A percentile compares a stretch with the other conserved stretches of the same genome.
Evolutionary conservation across 2,113 vertebrate species (phyloP).

Genomic region (Microcebus ravelobensis): DNA sequence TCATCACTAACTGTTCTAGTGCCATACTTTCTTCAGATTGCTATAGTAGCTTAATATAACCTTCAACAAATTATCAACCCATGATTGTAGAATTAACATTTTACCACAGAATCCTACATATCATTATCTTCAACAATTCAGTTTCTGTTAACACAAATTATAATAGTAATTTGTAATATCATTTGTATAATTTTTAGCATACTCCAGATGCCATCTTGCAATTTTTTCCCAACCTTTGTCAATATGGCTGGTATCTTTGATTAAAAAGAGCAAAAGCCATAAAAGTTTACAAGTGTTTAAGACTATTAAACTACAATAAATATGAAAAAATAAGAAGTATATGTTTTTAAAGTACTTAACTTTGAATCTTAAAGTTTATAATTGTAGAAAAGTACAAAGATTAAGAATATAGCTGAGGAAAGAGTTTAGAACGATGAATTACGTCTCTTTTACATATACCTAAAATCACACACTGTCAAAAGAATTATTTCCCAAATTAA

Average conservation of each 20-base stretch:
- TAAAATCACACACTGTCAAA: background rate
- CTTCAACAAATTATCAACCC: background rate
- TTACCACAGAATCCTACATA: background rate
- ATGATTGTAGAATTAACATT: background rate
- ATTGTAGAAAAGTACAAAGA: constrained; percentile 3
- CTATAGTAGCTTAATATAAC: background rate
- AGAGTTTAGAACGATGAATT: background rate
- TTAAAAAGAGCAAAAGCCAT: background rate
- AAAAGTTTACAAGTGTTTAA: background rate
- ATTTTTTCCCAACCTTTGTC: background rate
- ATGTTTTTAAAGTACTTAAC: background rate
- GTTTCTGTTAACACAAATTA: background rate
- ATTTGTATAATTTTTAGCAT: background rate
- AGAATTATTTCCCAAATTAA: background rate
- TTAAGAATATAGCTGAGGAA: background rate
- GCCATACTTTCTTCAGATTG: background rate
- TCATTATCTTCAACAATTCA: background rate
- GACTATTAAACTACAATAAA: background rate
- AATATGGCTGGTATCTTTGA: background rate
- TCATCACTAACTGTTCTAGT: background rate
- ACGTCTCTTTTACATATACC: background rate
- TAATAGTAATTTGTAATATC: background rate
- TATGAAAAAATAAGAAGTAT: background rate
- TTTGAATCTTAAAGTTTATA: background rate
- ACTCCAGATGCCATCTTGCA: background rate